Percentiles rank a stretch among this genome's conserved stretches.
phyloP scores from a whole-genome alignment of 2,113 vertebrate species.

The Edolisoma coerulescens region DNA sequence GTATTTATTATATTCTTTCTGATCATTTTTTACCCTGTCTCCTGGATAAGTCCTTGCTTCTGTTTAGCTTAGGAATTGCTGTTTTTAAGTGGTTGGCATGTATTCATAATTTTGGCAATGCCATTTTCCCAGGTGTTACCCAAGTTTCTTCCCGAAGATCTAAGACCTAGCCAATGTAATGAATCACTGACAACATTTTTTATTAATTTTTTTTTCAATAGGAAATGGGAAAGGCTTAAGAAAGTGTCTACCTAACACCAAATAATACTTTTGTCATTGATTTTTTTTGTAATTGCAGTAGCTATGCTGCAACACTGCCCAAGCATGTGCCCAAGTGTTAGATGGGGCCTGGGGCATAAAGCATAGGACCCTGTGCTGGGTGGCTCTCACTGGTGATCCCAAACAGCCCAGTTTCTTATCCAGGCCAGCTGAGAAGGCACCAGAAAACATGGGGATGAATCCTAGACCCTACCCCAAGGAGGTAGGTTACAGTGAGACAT shows the following conservation, averaged over 20 bases:
- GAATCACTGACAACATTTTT: background rate
- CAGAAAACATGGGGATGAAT: background rate
- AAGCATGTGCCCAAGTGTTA: background rate
- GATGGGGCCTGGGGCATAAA: background rate
- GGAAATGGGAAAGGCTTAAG: background rate
- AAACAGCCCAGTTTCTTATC: background rate
- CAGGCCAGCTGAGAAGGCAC: background rate
- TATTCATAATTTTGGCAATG: background rate
- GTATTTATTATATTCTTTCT: background rate
- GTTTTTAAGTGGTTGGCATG: background rate
- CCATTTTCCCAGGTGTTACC: background rate
- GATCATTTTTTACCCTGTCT: background rate
- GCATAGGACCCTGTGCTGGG: accelerated
- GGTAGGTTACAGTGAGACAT: accelerated
- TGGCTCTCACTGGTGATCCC: background rate
- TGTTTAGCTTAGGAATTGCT: background rate
- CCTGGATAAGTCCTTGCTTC: background rate
- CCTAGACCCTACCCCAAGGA: background rate
- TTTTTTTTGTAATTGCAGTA: background rate
- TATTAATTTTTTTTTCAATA: background rate
- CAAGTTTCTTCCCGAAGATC: background rate
- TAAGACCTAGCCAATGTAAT: background rate
- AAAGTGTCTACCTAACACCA: background rate
- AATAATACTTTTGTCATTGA: background rate
- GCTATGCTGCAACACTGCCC: accelerated